These are phyloP conservation scores for Eristalis tenax DNA, from an alignment of 2,888 invertebrate species.

Conservation along the genomic window DNA sequence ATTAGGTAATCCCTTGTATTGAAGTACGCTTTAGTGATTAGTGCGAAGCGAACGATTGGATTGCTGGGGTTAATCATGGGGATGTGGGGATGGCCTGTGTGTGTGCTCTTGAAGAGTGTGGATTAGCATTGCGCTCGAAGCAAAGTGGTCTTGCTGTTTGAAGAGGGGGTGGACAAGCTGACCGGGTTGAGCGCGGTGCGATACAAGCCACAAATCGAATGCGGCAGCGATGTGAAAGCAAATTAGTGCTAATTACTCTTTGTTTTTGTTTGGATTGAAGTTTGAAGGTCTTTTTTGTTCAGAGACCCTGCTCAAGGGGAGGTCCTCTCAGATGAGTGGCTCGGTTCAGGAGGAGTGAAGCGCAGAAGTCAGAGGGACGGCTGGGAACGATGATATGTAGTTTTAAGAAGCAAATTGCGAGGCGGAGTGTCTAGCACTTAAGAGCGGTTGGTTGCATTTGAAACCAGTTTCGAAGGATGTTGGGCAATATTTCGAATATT, in stretches of 20 bases:
- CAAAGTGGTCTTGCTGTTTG: neutral
- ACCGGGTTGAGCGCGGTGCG: neutral
- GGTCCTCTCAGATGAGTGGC: no score
- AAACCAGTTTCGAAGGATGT: no score
- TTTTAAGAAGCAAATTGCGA: neutral
- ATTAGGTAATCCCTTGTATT: slow-evolving; percentile 26
- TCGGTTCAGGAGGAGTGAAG: no score
- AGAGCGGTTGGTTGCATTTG: no score
- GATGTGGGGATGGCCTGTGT: neutral
- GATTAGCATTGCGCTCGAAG: neutral
- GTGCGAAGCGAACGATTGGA: neutral
- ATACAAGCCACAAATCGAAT: neutral
- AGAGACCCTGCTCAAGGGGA: neutral
- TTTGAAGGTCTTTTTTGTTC: neutral
- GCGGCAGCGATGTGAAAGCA: neutral
- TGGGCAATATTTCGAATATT: no score
- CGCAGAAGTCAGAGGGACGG: neutral
- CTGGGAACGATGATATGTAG: neutral
- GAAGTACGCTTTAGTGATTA: slow-evolving; percentile 28
- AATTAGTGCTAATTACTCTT: neutral
- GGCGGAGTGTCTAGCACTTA: no score
- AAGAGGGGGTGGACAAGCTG: neutral
- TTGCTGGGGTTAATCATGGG: neutral
- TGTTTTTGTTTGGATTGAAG: neutral
- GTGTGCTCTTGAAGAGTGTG: neutral